Conservation (phyloP, 2,888 invertebrate genomes). For the Morinoia aosen region DNA sequence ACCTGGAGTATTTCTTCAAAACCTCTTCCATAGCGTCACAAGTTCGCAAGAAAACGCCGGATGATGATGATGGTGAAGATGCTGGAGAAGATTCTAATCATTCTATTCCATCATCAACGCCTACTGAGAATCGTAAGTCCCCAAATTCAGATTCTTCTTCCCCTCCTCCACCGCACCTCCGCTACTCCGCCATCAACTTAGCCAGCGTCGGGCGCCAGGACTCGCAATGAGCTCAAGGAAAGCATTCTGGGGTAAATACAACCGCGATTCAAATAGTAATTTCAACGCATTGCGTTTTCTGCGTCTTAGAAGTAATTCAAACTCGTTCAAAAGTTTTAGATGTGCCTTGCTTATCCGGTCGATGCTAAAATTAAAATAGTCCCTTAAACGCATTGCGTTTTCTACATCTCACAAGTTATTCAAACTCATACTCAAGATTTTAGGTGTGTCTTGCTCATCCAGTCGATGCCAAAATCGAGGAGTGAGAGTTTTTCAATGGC, state of each 20-base stretch:
- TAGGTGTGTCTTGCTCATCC: background rate
- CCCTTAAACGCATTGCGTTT: too few relatives aligned
- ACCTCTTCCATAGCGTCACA: conserved; percentile 31
- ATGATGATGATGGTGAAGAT: background rate
- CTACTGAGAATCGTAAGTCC: conserved; percentile 44
- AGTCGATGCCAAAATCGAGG: background rate
- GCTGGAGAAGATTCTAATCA: background rate
- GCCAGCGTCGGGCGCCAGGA: background rate
- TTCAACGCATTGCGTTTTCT: background rate
- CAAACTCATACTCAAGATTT: too few relatives aligned
- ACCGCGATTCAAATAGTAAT: background rate
- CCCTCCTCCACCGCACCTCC: conserved; percentile 34
- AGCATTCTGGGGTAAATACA: background rate
- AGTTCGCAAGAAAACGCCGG: conserved; percentile 49
- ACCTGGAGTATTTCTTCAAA: conserved; percentile 52
- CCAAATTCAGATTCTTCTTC: background rate
- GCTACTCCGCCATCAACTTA: background rate
- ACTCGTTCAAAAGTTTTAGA: background rate
- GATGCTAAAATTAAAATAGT: background rate
- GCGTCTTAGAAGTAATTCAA: background rate
- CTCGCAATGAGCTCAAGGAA: background rate
- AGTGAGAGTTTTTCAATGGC: too few relatives aligned
- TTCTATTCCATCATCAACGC: background rate
- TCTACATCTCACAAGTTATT: too few relatives aligned
- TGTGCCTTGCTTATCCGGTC: background rate